A percentile compares a stretch with the other conserved stretches of the same genome.
These are phyloP conservation scores for Pangasius mekongensis DNA, from an alignment of 2,797 vertebrate species.

Conservation along the genomic window DNA sequence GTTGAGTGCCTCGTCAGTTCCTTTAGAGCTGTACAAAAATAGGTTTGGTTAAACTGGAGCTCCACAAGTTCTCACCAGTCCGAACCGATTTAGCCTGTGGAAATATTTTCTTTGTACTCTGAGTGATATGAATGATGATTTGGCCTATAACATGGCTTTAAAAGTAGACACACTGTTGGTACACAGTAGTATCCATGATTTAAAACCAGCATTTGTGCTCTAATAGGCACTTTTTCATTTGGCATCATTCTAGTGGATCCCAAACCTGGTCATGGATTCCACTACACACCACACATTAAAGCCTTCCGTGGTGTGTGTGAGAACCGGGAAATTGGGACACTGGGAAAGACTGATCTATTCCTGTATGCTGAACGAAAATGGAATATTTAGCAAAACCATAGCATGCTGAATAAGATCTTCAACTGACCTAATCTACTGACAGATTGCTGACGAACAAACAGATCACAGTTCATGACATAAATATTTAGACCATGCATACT, in stretches of 20 bases:
- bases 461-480: background rate
- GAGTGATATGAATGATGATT: background rate
- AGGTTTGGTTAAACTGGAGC: background rate
- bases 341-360: background rate
- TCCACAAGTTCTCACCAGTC: background rate
- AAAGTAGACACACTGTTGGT: background rate
- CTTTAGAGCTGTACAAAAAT: background rate
- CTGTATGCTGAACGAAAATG: background rate
- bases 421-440: background rate
- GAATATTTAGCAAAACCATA: background rate
- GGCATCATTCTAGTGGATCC: background rate
- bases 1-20: background rate
- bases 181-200: background rate
- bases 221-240: background rate
- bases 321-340: background rate
- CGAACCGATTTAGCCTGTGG: background rate
- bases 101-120: background rate
- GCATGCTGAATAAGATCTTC: background rate
- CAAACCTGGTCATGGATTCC: background rate
- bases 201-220: background rate
- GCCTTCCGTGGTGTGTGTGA: background rate
- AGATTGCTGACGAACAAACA: background rate
- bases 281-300: background rate
- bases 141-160: background rate
- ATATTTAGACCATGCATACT: background rate